Base-by-base conservation (phyloP, 2,888 invertebrate species). In the Octonoba sinensis region DNA sequence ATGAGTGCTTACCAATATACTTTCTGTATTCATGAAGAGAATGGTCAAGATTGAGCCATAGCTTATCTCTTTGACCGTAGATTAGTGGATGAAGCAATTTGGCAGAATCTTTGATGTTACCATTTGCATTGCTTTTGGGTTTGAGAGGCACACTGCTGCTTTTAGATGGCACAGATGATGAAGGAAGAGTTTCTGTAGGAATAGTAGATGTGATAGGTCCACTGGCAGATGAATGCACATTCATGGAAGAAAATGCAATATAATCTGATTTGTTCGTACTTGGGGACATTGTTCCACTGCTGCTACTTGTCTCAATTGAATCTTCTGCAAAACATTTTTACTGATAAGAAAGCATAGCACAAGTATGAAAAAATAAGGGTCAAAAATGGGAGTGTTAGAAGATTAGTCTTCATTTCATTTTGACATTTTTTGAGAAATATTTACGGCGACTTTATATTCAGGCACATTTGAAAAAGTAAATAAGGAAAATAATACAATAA, bases 301-400 rank as follows among this genome's bases (percentile, higher is more conserved):
- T 85, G 65, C 84, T 85, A 56, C 85, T 84, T 16, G 84, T 85
- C 75, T 85, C 85, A 64, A 85, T 65, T 16, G 85, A 85, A 74
- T 85, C 85, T 75, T 84, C 84, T 85, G 66, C 15, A 76, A 77
- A 75, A 65, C 36, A 36, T 11, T 36, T 36, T 36, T 2, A 36
- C 36, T 36, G 8, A 36, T 65, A 16, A 22, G 13, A 22, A 22
- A 49, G 15, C 49, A 49, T 49, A 49, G 15, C 12, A 15, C n/a
- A 18, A 18, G 20, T 6, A 54, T 12, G 8, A 15, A 12, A 54
- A 54, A 18, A 54, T 20, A 15, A 13, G 16, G 20, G 20, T n/a
- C n/a, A n/a, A n/a, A n/a, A n/a, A n/a, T n/a, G n/a, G n/a, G n/a
- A n/a, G n/a, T n/a, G n/a, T n/a, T n/a, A n/a, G n/a, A n/a, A n/a